Conservation (phyloP, 2,113 vertebrate genomes). For the Tonatia bakeri region DNA sequence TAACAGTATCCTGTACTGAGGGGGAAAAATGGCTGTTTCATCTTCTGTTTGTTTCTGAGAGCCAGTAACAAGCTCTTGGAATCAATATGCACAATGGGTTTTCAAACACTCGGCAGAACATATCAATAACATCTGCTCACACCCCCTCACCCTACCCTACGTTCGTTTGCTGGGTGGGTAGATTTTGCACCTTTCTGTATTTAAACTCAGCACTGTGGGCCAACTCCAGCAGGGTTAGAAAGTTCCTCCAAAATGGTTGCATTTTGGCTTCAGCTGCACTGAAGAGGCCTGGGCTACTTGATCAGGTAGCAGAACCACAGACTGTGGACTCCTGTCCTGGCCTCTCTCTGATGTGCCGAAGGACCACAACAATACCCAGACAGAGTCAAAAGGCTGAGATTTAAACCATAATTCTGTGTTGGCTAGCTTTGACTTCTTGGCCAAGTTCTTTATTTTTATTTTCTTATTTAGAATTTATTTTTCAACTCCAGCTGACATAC, state of each 20-base stretch:
- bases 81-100: slow-evolving; percentile 56
- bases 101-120: slow-evolving; percentile 58
- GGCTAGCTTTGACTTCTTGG: neutral
- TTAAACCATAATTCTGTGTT: neutral
- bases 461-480: neutral
- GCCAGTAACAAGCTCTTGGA: slow-evolving; percentile 76
- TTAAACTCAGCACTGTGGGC: neutral
- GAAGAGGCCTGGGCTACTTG: neutral
- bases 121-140: slow-evolving; percentile 65
- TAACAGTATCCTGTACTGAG: slow-evolving; percentile 67
- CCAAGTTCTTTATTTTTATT: neutral
- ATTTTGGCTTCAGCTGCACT: neutral
- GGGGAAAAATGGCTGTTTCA: slow-evolving; percentile 68
- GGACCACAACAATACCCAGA: neutral
- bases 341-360: neutral
- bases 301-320: neutral
- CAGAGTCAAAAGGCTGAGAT: neutral
- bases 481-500: neutral
- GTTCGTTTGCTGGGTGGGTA: neutral
- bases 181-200: neutral
- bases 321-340: neutral
- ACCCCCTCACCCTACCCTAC: neutral
- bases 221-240: neutral
- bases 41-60: slow-evolving; percentile 75
- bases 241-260: neutral